Conservation (phyloP, 1,140 invertebrate species). For the Zaprionus africanus region DNA sequence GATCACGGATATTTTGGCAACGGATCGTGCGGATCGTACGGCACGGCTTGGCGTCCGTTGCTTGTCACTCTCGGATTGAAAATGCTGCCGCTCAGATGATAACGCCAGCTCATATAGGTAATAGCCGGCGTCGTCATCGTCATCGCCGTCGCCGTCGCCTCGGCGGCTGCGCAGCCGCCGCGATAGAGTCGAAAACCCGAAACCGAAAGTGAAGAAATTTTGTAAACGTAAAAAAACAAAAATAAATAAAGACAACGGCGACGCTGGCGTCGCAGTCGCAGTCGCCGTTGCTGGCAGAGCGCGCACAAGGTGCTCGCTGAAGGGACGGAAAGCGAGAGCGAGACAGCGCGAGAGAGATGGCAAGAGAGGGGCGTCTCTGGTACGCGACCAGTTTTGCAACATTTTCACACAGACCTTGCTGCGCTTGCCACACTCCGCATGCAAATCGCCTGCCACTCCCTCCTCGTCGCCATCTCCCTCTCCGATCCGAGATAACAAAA, state of each 20-base stretch:
- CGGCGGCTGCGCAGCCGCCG: constrained; percentile 44
- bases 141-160: background rate
- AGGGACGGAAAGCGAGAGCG: constrained; percentile 33
- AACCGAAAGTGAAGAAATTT: constrained; percentile 77
- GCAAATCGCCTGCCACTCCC: constrained; percentile 18
- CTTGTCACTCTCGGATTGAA: constrained; percentile 78
- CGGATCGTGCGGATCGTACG: constrained; percentile 21
- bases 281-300: background rate
- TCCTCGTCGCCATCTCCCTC: background rate
- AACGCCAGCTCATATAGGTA: constrained; percentile 81
- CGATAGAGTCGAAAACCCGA: constrained; percentile 40
- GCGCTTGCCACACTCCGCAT: constrained; percentile 44
- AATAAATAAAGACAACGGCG: constrained; percentile 14
- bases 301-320: constrained; percentile 19
- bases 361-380: constrained; percentile 17
- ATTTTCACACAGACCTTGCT: constrained; percentile 45
- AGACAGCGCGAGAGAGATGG: constrained; percentile 9
- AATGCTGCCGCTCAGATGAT: constrained; percentile 79
- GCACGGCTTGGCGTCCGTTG: constrained; percentile 60
- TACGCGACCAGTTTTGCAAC: constrained; percentile 66
- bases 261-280: background rate
- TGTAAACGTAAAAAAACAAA: constrained; percentile 38
- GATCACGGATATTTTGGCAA: constrained; percentile 29
- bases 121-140: constrained; percentile 33
- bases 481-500: background rate